phyloP scores from a whole-genome alignment of 92 coral and sea anemone species.

The Micromussa lordhowensis region DNA sequence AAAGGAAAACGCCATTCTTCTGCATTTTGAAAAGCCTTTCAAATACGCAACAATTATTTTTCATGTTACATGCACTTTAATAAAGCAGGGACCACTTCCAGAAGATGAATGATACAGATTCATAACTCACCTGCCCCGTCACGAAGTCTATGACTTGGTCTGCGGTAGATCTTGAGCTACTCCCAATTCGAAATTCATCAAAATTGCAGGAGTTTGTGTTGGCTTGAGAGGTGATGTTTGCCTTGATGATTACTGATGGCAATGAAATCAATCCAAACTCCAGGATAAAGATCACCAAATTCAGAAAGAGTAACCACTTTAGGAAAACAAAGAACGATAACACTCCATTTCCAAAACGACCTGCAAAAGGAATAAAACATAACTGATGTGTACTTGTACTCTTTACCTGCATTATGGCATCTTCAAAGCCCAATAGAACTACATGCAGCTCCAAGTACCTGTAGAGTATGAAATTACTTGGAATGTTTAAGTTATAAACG shows the following conservation, averaged over 20 bases:
- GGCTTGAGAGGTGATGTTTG: constrained; percentile 17
- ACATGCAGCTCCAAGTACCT: too few relatives aligned
- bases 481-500: too few relatives aligned
- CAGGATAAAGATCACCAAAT: constrained; percentile 81
- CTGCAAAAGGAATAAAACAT: constrained; percentile 49
- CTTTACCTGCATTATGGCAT: too few relatives aligned
- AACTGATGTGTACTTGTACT: background rate
- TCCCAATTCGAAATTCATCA: constrained; percentile 1
- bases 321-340: constrained; percentile 94
- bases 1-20: too few relatives aligned
- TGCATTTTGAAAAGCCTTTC: too few relatives aligned
- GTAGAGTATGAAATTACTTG: too few relatives aligned
- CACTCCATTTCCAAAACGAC: constrained; percentile 99
- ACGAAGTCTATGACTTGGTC: constrained; percentile 79
- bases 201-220: constrained; percentile 54
- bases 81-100: too few relatives aligned
- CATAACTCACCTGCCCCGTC: constrained; percentile 85
- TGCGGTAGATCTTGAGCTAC: constrained; percentile 10
- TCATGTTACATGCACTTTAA: too few relatives aligned
- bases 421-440: too few relatives aligned
- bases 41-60: too few relatives aligned
- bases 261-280: constrained; percentile 85
- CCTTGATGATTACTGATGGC: constrained; percentile 69
- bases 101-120: too few relatives aligned
- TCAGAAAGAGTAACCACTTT: constrained; percentile 94